A percentile compares a stretch with the other conserved stretches of the same genome.
Evolutionary conservation across 2,113 vertebrate species (phyloP).

Genomic region (Pachyramphus minor): DNA sequence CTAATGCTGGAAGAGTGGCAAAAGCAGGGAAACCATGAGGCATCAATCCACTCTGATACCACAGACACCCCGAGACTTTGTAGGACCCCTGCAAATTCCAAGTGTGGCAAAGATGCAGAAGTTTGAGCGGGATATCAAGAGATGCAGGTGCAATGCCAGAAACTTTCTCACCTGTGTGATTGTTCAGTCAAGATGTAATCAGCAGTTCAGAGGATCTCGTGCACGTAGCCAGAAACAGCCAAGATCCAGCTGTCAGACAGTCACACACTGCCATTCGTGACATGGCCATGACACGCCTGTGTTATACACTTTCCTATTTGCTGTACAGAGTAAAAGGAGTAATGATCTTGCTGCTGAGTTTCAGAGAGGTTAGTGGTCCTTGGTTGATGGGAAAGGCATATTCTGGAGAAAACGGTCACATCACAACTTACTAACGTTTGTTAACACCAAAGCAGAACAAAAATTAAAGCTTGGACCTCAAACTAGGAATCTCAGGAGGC

Average conservation of each 20-base stretch:
- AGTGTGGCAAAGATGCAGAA: background rate
- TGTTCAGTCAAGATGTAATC: background rate
- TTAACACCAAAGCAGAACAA: background rate
- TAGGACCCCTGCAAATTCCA: background rate
- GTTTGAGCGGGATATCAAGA: accelerated
- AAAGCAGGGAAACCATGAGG: background rate
- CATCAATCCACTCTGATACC: background rate
- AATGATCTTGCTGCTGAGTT: background rate
- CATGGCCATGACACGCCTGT: background rate
- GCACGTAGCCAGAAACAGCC: background rate
- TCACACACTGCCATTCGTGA: too few relatives aligned
- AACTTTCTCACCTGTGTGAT: background rate
- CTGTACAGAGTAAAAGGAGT: background rate
- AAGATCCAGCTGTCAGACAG: background rate
- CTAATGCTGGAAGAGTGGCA: background rate
- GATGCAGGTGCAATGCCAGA: background rate
- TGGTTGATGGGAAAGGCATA: background rate
- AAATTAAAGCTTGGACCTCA: background rate
- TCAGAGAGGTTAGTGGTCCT: background rate
- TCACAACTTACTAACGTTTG: background rate
- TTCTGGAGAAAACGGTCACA: background rate
- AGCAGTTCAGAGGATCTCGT: background rate
- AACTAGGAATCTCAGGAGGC: background rate
- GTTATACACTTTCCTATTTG: background rate
- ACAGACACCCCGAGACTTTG: background rate